Base-by-base conservation (phyloP, 2,113 vertebrate genomes). In the Irena cyanogastra region DNA sequence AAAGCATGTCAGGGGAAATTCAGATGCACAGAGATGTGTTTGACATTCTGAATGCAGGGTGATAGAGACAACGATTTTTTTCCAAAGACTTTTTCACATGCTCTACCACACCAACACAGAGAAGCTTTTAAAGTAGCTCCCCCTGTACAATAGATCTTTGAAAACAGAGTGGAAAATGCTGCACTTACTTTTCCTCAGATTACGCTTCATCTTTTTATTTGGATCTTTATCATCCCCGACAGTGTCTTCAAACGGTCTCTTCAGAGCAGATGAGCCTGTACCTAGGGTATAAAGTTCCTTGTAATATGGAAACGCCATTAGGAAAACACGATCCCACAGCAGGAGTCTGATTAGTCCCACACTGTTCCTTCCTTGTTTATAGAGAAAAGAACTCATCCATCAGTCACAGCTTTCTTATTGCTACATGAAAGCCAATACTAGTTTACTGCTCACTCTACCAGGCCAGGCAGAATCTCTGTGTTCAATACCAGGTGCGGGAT, bases 191-290 rank as follows among this genome's bases (percentile, higher is more conserved):
- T 99, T 99, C 91, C 99, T 98, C 95, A 99, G 97, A 91, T 99
- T 99, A 94, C 99, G 98, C 96, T 99, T 99, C 99, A 99, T 99
- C 97, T 99, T 99, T 97, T 99, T 99, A 97, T 99, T 99, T 96
- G 99, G 99, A 94, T 99, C 99, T 97, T 99, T 99, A 97, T 99
- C 99, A 37, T 99, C 99, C 94, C 98, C 98, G 1, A 98, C 92
- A 79, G 98, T 98, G 53, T 99, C 99, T 95, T 99, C 99, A 76
- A 99, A 99, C 2, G 99, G 99, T 96, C 99, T 99, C 98, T 99
- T 99, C 57, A 99, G 94, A 94, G 98, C 98, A 84, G 98, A 98
- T 17, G 98, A 98, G 52, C 98, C 98, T 94, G 97, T 94, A 97
- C 97, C 97, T 98, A 94, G 87, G 92, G 94, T 84, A 72, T 76